phyloP scores from a whole-genome alignment of 2,888 invertebrate species.

The Lampropteryx suffumata region DNA sequence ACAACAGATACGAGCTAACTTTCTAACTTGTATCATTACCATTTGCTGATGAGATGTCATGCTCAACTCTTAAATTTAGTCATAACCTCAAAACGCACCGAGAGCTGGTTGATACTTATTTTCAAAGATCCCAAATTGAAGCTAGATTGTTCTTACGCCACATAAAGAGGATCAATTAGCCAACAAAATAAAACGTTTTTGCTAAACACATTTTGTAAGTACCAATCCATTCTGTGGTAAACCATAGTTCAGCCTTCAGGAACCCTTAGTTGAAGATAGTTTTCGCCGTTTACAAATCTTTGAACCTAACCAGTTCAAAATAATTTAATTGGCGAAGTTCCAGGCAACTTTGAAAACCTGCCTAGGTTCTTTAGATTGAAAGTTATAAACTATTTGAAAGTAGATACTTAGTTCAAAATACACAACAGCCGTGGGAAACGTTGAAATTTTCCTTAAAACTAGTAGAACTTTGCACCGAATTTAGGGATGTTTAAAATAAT shows the following conservation, averaged over 20 bases:
- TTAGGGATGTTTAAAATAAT: no score
- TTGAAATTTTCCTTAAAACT: constrained; percentile 6
- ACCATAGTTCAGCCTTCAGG: neutral
- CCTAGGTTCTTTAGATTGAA: constrained; percentile 42
- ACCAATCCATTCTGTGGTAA: constrained; percentile 1
- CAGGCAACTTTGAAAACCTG: constrained; percentile 58
- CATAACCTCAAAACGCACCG: neutral
- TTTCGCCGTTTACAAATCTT: no score
- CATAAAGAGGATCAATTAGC: neutral
- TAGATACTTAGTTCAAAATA: no score
- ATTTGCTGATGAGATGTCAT: constrained; percentile 38
- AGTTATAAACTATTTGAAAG: constrained; percentile 44
- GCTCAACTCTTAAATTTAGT: constrained; percentile 26
- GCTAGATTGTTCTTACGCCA: no score
- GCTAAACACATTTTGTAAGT: constrained; percentile 8
- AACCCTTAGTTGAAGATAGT: no score
- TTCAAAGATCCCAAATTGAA: no score
- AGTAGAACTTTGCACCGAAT: no score
- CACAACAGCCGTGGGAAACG: no score
- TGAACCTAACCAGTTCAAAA: constrained; percentile 39
- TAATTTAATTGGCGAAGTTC: constrained; percentile 69
- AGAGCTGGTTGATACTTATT: neutral
- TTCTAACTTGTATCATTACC: constrained; percentile 41
- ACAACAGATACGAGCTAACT: constrained; percentile 43
- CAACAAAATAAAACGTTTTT: neutral